Percentiles rank a stretch among this genome's conserved stretches.
Conservation (phyloP, 2,113 vertebrate species). For the Megaleporinus macrocephalus region DNA sequence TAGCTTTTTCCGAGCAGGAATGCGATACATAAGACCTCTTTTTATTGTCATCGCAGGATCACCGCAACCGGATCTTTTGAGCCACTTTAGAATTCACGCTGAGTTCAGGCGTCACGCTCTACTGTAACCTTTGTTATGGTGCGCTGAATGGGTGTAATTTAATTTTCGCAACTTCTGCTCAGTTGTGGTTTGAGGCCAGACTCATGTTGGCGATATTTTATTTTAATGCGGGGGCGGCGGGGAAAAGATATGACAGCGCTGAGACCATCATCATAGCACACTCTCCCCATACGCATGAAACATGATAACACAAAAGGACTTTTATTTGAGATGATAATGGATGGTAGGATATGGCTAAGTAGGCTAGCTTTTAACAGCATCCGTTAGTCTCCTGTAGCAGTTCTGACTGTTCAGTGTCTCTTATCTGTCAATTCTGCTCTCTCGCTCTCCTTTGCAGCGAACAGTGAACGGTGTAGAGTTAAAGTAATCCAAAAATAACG, state of each 20-base stretch:
- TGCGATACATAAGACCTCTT: neutral
- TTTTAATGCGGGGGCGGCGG: neutral
- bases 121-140: neutral
- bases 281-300: neutral
- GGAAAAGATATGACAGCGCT: neutral
- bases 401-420: neutral
- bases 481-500: constrained; percentile 5
- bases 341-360: neutral
- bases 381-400: neutral
- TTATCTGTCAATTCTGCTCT: neutral
- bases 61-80: neutral
- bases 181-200: neutral
- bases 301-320: neutral
- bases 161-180: constrained; percentile 4
- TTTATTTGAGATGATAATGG: neutral
- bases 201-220: neutral
- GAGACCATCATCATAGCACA: neutral
- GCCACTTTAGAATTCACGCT: neutral
- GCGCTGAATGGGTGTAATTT: neutral
- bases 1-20: neutral
- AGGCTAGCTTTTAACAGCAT: neutral
- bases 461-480: neutral
- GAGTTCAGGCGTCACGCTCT: neutral
- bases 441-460: neutral
- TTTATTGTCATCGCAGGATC: neutral